Percentiles rank a stretch among this genome's conserved stretches.
These are phyloP conservation scores for Pitta sordida DNA, from an alignment of 2,113 vertebrate genomes.

Conservation along the genomic window DNA sequence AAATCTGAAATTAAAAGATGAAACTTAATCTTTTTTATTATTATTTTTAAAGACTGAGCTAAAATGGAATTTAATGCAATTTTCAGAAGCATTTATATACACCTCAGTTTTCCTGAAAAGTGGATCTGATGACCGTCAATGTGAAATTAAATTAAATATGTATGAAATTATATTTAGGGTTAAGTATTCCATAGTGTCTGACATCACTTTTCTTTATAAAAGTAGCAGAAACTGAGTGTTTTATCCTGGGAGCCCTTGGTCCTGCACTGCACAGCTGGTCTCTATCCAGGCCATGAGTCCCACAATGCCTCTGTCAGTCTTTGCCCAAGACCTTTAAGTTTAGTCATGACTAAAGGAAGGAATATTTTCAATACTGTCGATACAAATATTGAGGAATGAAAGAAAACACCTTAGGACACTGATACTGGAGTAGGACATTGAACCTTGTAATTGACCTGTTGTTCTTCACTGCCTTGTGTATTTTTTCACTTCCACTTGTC, in stretches of 20 bases:
- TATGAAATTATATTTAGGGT: background rate
- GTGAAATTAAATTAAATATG: background rate
- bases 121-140: background rate
- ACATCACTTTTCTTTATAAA: background rate
- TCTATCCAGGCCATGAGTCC: background rate
- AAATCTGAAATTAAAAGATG: background rate
- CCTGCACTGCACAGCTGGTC: background rate
- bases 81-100: background rate
- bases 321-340: background rate
- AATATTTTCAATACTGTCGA: too few species aligned
- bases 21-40: background rate
- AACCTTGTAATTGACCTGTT: background rate
- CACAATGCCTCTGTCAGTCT: background rate
- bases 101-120: background rate
- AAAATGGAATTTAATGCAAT: background rate
- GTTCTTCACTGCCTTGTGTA: background rate
- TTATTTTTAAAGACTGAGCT: background rate
- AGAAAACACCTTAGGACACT: background rate
- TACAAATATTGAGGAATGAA: too few species aligned
- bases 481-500: background rate
- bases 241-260: background rate
- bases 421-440: background rate
- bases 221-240: background rate
- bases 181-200: background rate
- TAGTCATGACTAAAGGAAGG: background rate